These are phyloP conservation scores for Pyrrhura leucotis DNA, from an alignment of 2,797 vertebrate species.

Conservation along the genomic window DNA sequence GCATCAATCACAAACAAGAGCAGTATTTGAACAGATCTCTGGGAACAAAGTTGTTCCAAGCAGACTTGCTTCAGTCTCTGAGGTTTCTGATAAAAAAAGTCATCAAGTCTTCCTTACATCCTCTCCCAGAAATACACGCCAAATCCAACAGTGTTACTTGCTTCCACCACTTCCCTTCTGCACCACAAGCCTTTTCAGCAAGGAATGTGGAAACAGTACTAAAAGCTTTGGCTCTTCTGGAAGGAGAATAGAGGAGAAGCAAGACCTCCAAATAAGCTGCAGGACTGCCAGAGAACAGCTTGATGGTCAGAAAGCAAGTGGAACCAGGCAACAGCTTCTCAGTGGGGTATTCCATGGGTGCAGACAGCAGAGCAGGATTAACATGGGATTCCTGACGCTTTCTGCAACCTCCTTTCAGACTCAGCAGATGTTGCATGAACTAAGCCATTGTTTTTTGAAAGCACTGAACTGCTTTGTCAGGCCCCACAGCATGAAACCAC, in stretches of 20 bases:
- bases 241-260: neutral
- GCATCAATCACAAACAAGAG: neutral
- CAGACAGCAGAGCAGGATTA: neutral
- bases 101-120: neutral
- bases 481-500: neutral
- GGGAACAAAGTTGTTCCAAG: neutral
- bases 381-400: rapidly evolving
- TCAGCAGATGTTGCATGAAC: neutral
- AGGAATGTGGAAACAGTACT: neutral
- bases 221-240: neutral
- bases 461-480: neutral
- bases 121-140: neutral
- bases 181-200: neutral
- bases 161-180: neutral
- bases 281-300: neutral
- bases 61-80: neutral
- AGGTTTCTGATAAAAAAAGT: neutral
- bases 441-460: neutral
- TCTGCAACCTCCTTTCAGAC: neutral
- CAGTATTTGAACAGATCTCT: neutral
- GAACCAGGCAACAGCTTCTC: neutral
- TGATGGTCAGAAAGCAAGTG: rapidly evolving
- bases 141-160: neutral
- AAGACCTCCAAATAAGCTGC: neutral
- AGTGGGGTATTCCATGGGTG: rapidly evolving